phyloP scores from a whole-genome alignment of 2,888 invertebrate genomes.

The Polietes domitor region DNA sequence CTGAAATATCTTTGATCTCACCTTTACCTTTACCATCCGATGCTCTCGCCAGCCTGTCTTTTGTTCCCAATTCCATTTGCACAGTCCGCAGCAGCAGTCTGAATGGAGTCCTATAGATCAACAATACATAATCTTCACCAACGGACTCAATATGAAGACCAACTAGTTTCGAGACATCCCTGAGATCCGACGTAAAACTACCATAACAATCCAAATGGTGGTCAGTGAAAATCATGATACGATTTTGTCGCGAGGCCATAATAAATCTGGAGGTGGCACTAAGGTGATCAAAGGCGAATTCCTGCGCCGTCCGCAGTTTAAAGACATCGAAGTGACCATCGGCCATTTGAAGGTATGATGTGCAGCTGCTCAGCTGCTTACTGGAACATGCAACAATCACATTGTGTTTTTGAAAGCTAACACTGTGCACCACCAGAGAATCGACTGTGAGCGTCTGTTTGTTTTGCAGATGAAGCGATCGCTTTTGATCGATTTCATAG shows the following conservation, averaged over 20 bases:
- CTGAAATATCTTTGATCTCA: slow-evolving; percentile 15
- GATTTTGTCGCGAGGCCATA: slow-evolving; percentile 71
- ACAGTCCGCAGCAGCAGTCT: slow-evolving; percentile 73
- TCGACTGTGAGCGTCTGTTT: slow-evolving; percentile 74
- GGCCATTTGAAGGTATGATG: slow-evolving; percentile 72
- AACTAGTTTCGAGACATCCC: slow-evolving; percentile 69
- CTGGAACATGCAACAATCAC: slow-evolving; percentile 73
- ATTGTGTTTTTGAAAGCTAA: slow-evolving; percentile 73
- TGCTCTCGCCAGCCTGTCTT: slow-evolving; percentile 25
- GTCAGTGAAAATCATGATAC: slow-evolving; percentile 73
- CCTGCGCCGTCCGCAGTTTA: slow-evolving; percentile 69
- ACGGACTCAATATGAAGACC: slow-evolving; percentile 70
- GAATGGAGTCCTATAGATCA: slow-evolving; percentile 69
- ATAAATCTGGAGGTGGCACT: slow-evolving; percentile 71
- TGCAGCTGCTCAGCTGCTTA: slow-evolving; percentile 69
- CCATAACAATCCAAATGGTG: slow-evolving; percentile 76
- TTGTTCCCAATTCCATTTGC: slow-evolving; percentile 70
- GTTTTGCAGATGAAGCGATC: slow-evolving; percentile 69
- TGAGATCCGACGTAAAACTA: slow-evolving; percentile 71
- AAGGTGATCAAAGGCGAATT: slow-evolving; percentile 73
- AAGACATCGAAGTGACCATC: slow-evolving; percentile 74
- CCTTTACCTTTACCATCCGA: slow-evolving; percentile 59
- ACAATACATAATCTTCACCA: slow-evolving; percentile 73
- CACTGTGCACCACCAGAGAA: slow-evolving; percentile 69
- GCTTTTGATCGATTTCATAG: slow-evolving; percentile 69